A percentile compares a stretch with the other conserved stretches of the same genome.
Evolutionary conservation across 2,797 vertebrate species (phyloP).

Genomic region (Heterohyrax brucei): DNA sequence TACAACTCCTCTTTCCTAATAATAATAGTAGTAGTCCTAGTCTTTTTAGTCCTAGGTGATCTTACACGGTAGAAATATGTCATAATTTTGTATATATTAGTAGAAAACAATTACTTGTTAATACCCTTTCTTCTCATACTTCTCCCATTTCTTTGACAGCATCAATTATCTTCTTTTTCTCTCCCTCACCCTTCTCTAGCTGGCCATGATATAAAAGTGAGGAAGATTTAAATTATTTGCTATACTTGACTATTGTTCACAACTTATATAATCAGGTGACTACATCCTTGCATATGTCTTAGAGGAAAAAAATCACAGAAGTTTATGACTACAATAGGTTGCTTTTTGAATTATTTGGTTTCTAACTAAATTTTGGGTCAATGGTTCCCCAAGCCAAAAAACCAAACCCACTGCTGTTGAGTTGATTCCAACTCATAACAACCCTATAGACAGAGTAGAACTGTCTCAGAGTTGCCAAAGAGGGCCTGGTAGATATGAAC

Average conservation of each 20-base stretch:
- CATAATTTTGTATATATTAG: background rate
- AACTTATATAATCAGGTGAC: slow-evolving; percentile 34
- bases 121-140: slow-evolving; percentile 7
- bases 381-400: background rate
- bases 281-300: slow-evolving; percentile 36
- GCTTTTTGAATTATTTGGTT: slow-evolving; percentile 51
- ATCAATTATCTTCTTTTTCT: slow-evolving; percentile 27
- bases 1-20: slow-evolving; percentile 35
- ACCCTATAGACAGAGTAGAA: too few species aligned
- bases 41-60: slow-evolving; percentile 43
- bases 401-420: too few species aligned
- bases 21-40: background rate
- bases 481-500: too few species aligned
- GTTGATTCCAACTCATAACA: too few species aligned
- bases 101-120: slow-evolving; percentile 33
- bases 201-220: slow-evolving; percentile 48
- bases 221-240: slow-evolving; percentile 36
- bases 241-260: slow-evolving; percentile 18
- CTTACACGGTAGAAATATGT: slow-evolving; percentile 31
- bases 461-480: too few species aligned
- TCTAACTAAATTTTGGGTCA: slow-evolving; percentile 17
- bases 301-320: slow-evolving; percentile 31
- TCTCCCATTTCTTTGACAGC: background rate
- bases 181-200: background rate
- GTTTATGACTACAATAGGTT: background rate